Evolutionary conservation across 2,797 vertebrate genomes (phyloP).

Genomic region (Smutsia temminckii): DNA sequence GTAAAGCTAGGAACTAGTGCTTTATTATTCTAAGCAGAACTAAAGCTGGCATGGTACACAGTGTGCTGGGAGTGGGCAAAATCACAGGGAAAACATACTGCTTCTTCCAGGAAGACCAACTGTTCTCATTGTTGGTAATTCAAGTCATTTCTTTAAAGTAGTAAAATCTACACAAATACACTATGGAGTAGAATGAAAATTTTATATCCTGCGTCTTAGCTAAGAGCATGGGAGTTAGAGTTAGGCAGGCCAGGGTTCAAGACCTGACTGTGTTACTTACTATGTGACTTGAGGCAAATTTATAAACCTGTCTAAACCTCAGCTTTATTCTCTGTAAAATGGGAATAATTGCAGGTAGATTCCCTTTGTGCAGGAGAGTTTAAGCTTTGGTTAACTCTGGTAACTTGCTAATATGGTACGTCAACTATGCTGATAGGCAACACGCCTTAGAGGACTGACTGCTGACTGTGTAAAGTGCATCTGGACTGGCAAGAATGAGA

Average conservation of each 20-base stretch:
- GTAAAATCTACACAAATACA: background rate
- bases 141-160: background rate
- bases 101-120: background rate
- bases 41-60: background rate
- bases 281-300: background rate
- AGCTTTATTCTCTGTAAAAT: background rate
- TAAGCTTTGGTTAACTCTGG: background rate
- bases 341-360: background rate
- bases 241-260: background rate
- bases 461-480: background rate
- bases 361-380: background rate
- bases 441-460: background rate
- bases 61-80: background rate
- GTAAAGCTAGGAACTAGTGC: background rate
- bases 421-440: background rate
- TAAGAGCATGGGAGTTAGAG: background rate
- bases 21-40: slow-evolving; percentile 31
- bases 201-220: background rate
- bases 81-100: background rate
- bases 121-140: background rate
- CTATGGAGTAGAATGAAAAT: background rate
- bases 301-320: background rate
- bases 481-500: background rate
- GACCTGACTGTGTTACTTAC: background rate
- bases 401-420: background rate